Percentiles rank a stretch among this genome's conserved stretches.
phyloP scores from a whole-genome alignment of 2,888 invertebrate genomes.

The Pseudolycoriella hygida region DNA sequence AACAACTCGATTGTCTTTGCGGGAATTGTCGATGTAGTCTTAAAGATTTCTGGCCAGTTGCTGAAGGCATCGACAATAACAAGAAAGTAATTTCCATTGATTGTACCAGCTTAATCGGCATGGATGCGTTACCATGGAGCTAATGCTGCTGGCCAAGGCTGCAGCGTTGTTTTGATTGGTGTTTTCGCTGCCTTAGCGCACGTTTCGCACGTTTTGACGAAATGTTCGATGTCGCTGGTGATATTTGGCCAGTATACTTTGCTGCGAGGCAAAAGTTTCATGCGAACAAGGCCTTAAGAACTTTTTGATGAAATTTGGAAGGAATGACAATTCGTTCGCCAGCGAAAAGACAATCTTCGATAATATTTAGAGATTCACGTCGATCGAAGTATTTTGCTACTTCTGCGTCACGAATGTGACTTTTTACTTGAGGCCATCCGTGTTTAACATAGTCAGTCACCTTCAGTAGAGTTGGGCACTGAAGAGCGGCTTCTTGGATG shows the following conservation, averaged over 20 bases:
- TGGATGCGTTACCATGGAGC: neutral
- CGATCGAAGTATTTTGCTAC: too few relatives aligned
- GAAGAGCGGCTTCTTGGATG: too few relatives aligned
- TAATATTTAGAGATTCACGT: conserved; percentile 10
- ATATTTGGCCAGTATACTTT: conserved; percentile 5
- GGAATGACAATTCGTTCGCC: conserved; percentile 6
- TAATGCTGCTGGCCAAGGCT: neutral
- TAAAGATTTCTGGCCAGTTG: neutral
- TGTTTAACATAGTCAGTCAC: too few relatives aligned
- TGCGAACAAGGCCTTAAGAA: conserved; percentile 12
- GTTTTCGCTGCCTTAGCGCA: neutral
- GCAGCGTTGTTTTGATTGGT: neutral
- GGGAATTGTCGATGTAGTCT: neutral
- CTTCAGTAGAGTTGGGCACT: too few relatives aligned
- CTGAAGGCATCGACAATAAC: neutral
- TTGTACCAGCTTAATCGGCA: neutral
- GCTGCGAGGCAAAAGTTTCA: conserved; percentile 14
- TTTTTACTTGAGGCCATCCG: neutral
- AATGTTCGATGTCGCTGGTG: neutral
- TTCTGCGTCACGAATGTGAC: too few relatives aligned
- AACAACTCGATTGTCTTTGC: neutral
- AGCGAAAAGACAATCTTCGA: conserved; percentile 11
- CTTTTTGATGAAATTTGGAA: conserved; percentile 2
- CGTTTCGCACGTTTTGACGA: neutral
- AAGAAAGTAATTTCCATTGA: neutral